Percentiles rank a stretch among this genome's conserved stretches.
phyloP scores from a whole-genome alignment of 1,140 invertebrate species.

The Matsumurasca onukii region DNA sequence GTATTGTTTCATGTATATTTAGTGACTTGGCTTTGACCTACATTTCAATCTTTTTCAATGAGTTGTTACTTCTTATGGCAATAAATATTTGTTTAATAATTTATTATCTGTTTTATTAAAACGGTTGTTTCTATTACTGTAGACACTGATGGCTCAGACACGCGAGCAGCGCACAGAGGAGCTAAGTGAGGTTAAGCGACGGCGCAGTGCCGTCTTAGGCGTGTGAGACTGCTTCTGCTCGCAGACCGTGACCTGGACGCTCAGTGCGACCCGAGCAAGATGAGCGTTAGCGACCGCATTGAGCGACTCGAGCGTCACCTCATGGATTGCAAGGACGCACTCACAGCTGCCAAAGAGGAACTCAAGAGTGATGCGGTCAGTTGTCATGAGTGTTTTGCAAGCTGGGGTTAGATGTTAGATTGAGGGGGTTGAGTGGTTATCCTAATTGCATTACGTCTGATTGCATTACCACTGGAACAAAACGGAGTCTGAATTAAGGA shows the following conservation, averaged over 20 bases:
- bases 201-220: conserved; percentile 77
- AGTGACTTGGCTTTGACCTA: no score
- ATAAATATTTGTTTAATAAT: no score
- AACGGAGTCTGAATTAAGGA: no score
- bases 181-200: conserved; percentile 85
- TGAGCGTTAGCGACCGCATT: conserved; percentile 61
- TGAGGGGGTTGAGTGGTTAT: no score
- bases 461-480: no score
- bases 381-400: no score
- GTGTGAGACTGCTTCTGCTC: conserved; percentile 77
- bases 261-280: conserved; percentile 59
- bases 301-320: conserved; percentile 87
- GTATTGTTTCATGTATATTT: no score
- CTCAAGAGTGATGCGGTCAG: conserved; percentile 72
- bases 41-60: no score
- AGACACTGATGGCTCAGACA: conserved; percentile 83
- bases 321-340: conserved; percentile 94
- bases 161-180: conserved; percentile 72
- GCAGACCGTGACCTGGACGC: conserved; percentile 77
- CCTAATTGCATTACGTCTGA: no score
- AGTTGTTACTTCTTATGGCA: no score
- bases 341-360: conserved; percentile 79
- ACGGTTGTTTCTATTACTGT: no score
- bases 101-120: neutral
- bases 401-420: no score